Evolutionary conservation across 2,888 invertebrate species (phyloP), one percentile per base, ranked within the genome.

Genomic region (Craniophora ligustri): DNA sequence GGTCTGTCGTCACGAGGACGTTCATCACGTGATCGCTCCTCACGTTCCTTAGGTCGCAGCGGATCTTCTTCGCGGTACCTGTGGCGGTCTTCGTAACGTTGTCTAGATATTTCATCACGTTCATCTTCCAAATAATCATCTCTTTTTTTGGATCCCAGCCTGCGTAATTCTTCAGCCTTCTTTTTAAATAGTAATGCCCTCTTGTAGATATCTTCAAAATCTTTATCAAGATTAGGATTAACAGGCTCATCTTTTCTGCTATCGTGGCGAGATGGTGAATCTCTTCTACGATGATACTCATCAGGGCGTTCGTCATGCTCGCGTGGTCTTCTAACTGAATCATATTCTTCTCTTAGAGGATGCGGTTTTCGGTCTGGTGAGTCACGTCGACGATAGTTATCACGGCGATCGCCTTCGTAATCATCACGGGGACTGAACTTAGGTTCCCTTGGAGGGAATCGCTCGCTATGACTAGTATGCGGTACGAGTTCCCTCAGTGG

Each of bases 121-220:
- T 76, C 72, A 0, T 81, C 77, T 7, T 63, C 64, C 10, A 54
- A 7, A 39, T 54, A 71, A 14, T 68, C 63, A 47, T 67, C 57
- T 18, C 63, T 70, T 62, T 56, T 69, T 41, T 54, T 78, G 23
- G 54, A 55, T 11, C 36, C 74, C 21, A 68, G 75, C 62, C 68
- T 82, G 14, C 81, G 84, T 28, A 86, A 63, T 49, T 89, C 84
- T 50, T 91, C 85, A 1, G 88, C 78, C 56, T 86, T 87, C 55
- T 87, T 87, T 6, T 84, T 83, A 44, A 90, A 85, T 41, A 86
- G 87, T n/a, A 84, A 74, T 2, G 90, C 83, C 45, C 87, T 77
- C 41, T 86, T 83, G 66, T 88, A 89, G 5, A 91, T 84, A 28
- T 88, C 87, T 53, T 90, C 86, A 35, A 91, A 84, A 64, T 90